A percentile compares a stretch with the other conserved stretches of the same genome.
phyloP scores from a whole-genome alignment of 2,797 vertebrate species.

The Acrossocheilus wenchowensis region DNA sequence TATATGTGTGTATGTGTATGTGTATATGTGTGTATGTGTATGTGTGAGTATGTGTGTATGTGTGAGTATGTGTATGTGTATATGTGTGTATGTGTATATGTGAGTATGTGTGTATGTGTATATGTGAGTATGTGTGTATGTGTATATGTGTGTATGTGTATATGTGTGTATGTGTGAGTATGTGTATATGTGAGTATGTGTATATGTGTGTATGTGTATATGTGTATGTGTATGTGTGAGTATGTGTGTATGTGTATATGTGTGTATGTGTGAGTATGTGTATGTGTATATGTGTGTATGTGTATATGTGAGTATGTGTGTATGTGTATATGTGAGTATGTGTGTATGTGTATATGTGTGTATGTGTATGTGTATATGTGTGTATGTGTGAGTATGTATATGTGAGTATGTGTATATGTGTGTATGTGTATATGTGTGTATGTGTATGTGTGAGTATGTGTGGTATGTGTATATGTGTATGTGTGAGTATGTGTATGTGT shows the following conservation, averaged over 20 bases:
- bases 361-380: too few species aligned
- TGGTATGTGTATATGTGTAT: accelerated
- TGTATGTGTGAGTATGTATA: accelerated
- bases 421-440: too few species aligned
- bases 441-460: not conserved
- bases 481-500: accelerated
- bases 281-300: too few species aligned
- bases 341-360: not conserved
- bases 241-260: not conserved
- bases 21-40: too few species aligned
- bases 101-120: not conserved
- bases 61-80: too few species aligned
- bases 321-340: accelerated
- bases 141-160: accelerated
- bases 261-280: too few species aligned
- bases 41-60: not conserved
- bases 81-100: too few species aligned
- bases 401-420: too few species aligned
- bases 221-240: too few species aligned
- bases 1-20: not conserved
- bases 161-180: accelerated
- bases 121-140: accelerated
- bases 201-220: not conserved
- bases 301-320: accelerated
- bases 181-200: not conserved